phyloP scores from a whole-genome alignment of 2,888 invertebrate genomes.

The Sipha maydis region DNA sequence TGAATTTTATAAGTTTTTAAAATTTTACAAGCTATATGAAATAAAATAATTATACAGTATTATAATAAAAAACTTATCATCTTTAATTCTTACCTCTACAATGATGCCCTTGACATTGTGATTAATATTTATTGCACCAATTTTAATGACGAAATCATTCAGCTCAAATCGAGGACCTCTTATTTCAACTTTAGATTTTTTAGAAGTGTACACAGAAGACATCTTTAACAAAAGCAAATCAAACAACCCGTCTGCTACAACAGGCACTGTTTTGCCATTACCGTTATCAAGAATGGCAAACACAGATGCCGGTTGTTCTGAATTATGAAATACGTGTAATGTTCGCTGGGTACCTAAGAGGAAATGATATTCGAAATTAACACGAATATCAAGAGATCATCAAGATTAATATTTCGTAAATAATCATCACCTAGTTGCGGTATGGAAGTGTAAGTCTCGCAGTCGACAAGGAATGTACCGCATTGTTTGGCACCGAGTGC shows the following conservation, averaged over 20 bases:
- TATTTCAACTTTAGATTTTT: constrained; percentile 89
- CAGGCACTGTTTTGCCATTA: constrained; percentile 79
- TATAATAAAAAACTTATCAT: too few relatives aligned
- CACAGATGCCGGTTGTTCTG: constrained; percentile 93
- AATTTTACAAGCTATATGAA: too few relatives aligned
- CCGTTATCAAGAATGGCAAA: constrained; percentile 92
- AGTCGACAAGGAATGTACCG: constrained; percentile 93
- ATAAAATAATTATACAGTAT: background rate
- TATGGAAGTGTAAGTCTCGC: constrained; percentile 89
- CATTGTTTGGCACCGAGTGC: constrained; percentile 87
- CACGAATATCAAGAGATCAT: background rate
- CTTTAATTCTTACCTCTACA: constrained; percentile 76
- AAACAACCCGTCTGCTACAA: constrained; percentile 90
- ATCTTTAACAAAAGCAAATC: constrained; percentile 91
- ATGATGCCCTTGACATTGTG: constrained; percentile 93
- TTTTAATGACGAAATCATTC: constrained; percentile 92
- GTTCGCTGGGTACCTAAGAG: constrained; percentile 78
- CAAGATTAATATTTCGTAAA: background rate
- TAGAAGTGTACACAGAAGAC: constrained; percentile 85
- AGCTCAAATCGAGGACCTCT: constrained; percentile 88
- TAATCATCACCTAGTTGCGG: constrained; percentile 73
- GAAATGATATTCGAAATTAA: background rate
- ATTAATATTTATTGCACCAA: constrained; percentile 92
- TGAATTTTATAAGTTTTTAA: too few relatives aligned
- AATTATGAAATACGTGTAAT: constrained; percentile 93